Evolutionary conservation across 1,140 invertebrate species (phyloP).

Genomic region (Neodiprion virginianus): DNA sequence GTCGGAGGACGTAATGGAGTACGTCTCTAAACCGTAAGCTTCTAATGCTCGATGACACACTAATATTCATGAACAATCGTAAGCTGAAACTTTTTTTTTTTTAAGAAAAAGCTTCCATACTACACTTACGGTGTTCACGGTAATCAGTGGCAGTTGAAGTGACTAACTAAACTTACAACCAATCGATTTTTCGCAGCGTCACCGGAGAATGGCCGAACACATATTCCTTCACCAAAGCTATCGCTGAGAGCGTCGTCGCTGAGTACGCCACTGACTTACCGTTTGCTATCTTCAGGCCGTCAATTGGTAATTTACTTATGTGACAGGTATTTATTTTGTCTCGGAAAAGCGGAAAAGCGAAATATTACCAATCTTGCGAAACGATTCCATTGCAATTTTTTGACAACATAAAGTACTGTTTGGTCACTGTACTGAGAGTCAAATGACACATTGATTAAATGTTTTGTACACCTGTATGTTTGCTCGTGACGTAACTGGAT

Average conservation of each 20-base stretch:
- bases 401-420: no score
- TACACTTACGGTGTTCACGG: no score
- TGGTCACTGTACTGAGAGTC: no score
- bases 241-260: conserved; percentile 68
- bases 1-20: conserved; percentile 21
- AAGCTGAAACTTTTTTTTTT: background rate
- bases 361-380: background rate
- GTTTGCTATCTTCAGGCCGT: conserved; percentile 69
- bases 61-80: background rate
- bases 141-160: no score
- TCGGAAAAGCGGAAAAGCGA: background rate
- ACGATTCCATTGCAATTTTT: background rate
- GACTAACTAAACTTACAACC: no score
- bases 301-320: conserved; percentile 57
- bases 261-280: conserved; percentile 59
- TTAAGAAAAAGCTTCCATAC: background rate
- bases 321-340: background rate
- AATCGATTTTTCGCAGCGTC: conserved; percentile 51
- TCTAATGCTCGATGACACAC: conserved; percentile 25
- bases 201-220: conserved; percentile 72
- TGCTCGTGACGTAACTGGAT: no score
- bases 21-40: conserved; percentile 25
- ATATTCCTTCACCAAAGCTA: conserved; percentile 73
- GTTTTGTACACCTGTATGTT: no score
- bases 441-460: no score